phyloP scores from a whole-genome alignment of 2,888 invertebrate genomes.

The Amiota mariae region DNA sequence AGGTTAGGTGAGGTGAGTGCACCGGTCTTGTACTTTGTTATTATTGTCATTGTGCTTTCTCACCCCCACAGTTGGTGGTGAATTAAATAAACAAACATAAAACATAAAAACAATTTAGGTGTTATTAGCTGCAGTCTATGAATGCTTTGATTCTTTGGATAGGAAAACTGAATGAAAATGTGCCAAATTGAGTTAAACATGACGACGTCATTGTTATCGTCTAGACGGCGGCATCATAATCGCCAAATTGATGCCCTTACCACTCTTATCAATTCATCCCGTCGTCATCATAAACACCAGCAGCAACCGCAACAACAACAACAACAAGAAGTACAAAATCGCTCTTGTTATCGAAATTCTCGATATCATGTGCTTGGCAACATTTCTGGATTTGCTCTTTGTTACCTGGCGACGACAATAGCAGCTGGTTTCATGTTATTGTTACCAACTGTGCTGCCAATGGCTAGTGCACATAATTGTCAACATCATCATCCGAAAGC shows the following conservation, averaged over 20 bases:
- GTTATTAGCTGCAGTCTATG: too few species aligned
- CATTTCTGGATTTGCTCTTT: slow-evolving; percentile 38
- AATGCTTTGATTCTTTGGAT: too few species aligned
- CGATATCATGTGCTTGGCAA: background rate
- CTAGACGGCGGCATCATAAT: too few species aligned
- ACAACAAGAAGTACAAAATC: slow-evolving; percentile 3
- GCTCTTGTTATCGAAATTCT: slow-evolving; percentile 19
- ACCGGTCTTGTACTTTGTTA: too few species aligned
- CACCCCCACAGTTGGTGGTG: too few species aligned
- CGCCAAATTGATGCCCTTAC: too few species aligned
- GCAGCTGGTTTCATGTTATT: slow-evolving; percentile 12
- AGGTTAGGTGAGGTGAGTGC: too few species aligned
- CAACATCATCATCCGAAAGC: slow-evolving; percentile 80
- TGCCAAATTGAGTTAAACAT: background rate
- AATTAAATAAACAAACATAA: too few species aligned
- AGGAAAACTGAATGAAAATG: background rate
- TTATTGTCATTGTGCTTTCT: too few species aligned
- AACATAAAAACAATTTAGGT: too few species aligned
- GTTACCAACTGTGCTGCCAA: slow-evolving; percentile 20
- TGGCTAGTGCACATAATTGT: slow-evolving; percentile 73
- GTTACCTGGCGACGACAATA: slow-evolving; percentile 25
- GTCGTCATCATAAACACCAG: background rate
- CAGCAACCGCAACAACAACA: background rate
- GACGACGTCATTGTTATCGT: background rate
- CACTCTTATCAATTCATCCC: too few species aligned